phyloP scores from a whole-genome alignment of 1,140 invertebrate species.

The Phymastichus coffea region DNA sequence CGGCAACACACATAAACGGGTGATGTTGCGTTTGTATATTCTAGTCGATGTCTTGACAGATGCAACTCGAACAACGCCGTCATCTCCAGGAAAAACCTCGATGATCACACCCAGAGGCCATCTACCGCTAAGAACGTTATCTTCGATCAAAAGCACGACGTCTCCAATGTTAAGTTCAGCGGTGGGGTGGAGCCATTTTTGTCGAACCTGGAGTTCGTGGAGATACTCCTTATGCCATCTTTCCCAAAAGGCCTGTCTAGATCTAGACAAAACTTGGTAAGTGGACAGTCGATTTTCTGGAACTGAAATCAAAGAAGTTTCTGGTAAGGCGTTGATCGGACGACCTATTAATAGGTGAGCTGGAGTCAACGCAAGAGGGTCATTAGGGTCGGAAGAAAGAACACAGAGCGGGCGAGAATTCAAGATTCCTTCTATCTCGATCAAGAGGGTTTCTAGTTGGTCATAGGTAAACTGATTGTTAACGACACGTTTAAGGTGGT shows the following conservation, averaged over 20 bases:
- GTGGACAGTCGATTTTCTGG: background rate
- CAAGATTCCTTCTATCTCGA: conserved; percentile 32
- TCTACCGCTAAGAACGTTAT: background rate
- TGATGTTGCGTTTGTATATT: background rate
- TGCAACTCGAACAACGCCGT: background rate
- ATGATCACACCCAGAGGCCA: background rate
- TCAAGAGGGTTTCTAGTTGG: conserved; percentile 27
- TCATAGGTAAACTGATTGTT: conserved; percentile 25
- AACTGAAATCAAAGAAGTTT: background rate
- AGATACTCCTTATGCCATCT: too few relatives aligned
- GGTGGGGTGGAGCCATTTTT: background rate
- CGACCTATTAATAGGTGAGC: background rate
- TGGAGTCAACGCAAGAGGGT: background rate
- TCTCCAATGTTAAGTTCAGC: background rate
- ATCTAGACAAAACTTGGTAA: conserved; percentile 2
- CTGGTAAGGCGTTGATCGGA: background rate
- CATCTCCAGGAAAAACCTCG: conserved; percentile 6
- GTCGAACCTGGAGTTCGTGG: background rate
- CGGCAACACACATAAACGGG: background rate
- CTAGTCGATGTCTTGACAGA: background rate
- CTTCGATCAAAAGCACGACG: background rate
- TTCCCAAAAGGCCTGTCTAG: conserved; percentile 12
- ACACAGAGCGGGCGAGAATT: background rate
- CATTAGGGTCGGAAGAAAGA: background rate
- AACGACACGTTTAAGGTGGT: too few relatives aligned